Conservation (phyloP, 2,888 invertebrate genomes). For the Microdon myrmicae region DNA sequence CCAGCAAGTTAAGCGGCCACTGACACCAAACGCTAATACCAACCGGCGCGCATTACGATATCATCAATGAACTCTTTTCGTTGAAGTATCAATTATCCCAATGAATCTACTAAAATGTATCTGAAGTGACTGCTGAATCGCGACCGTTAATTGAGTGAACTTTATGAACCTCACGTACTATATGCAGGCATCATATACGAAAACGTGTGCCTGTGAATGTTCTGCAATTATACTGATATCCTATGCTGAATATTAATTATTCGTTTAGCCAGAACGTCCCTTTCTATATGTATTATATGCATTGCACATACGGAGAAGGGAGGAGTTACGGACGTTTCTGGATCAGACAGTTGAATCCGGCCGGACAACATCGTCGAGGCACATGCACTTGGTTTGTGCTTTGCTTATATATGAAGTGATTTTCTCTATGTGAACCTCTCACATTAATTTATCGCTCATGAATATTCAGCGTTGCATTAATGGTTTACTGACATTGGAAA, state of each 20-base stretch:
- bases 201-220: conserved; percentile 27
- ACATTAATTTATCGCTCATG: conserved; percentile 50
- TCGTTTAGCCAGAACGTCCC: conserved; percentile 27
- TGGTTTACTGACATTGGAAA: conserved; percentile 49
- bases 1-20: conserved; percentile 45
- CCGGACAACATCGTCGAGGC: conserved; percentile 23
- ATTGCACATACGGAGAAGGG: too few relatives aligned
- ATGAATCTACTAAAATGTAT: conserved; percentile 42
- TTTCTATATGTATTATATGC: too few relatives aligned
- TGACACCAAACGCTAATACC: conserved; percentile 28
- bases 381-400: too few relatives aligned
- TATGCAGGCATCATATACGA: conserved; percentile 6
- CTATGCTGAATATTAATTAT: conserved; percentile 50
- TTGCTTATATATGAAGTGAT: too few relatives aligned
- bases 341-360: conserved; percentile 12
- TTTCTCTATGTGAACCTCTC: conserved; percentile 50
- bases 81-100: conserved; percentile 39
- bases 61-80: conserved; percentile 6
- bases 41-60: neutral
- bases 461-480: conserved; percentile 45
- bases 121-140: conserved; percentile 36
- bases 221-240: conserved; percentile 45
- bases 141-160: conserved; percentile 50
- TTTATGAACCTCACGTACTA: conserved; percentile 52
- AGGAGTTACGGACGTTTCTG: too few relatives aligned